Percentiles rank a stretch among this genome's conserved stretches.
Evolutionary conservation across 2,888 invertebrate species (phyloP).

Genomic region (Zaprionus obscuricornis): DNA sequence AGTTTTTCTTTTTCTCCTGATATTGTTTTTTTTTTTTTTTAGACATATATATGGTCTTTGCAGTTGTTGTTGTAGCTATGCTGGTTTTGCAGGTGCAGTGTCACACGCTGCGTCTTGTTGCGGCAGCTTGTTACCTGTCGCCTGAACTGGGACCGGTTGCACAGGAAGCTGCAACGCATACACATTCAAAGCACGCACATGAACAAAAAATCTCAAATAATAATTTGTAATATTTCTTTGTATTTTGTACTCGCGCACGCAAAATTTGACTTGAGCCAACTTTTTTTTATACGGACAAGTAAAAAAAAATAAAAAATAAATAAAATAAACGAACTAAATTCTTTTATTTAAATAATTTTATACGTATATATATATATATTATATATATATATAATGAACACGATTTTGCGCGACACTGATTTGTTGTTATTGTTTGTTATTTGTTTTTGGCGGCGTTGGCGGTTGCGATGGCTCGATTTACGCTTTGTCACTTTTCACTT

Average conservation of each 20-base stretch:
- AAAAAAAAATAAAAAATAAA: no score
- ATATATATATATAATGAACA: neutral
- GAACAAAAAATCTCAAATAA: neutral
- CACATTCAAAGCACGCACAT: constrained; percentile 13
- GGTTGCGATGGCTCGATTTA: neutral
- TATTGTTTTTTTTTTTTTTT: constrained; percentile 12
- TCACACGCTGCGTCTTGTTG: constrained; percentile 39
- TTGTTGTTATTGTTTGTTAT: neutral
- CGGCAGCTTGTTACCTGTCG: constrained; percentile 37
- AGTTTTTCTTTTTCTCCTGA: constrained; percentile 37
- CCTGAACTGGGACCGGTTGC: constrained; percentile 68
- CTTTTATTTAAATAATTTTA: neutral
- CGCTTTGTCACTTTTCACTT: neutral
- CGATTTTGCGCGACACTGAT: neutral
- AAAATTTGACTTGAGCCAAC: no score
- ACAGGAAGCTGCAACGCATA: constrained; percentile 66
- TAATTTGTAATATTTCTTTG: neutral
- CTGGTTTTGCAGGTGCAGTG: constrained; percentile 60
- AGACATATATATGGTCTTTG: constrained; percentile 4
- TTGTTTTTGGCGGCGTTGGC: no score
- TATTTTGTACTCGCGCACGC: neutral
- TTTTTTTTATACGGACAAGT: no score
- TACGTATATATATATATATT: neutral
- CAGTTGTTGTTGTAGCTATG: constrained; percentile 13
- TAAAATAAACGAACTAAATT: constrained; percentile 10